Percentiles rank a stretch among this genome's conserved stretches.
phyloP scores from a whole-genome alignment of 2,888 invertebrate species.

The Prenolepis imparis region DNA sequence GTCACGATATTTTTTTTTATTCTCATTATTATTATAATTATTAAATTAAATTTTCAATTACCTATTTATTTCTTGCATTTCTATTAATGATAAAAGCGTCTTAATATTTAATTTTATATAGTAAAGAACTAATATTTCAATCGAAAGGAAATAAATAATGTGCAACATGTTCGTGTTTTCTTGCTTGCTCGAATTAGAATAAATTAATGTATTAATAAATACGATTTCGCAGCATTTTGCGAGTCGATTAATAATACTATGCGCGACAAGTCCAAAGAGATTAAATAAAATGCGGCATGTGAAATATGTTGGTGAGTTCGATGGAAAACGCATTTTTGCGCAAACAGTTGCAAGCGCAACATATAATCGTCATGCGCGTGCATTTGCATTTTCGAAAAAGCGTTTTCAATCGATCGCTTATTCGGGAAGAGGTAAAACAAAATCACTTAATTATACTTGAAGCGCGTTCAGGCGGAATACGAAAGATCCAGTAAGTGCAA shows the following conservation, averaged over 20 bases:
- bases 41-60: neutral
- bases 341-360: neutral
- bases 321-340: conserved; percentile 38
- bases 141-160: neutral
- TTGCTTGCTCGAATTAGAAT: neutral
- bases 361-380: conserved; percentile 15
- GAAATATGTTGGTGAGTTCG: conserved; percentile 43
- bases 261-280: conserved; percentile 31
- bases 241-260: neutral
- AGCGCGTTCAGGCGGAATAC: conserved; percentile 64
- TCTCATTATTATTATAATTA: neutral
- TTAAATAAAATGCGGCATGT: conserved; percentile 52
- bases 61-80: neutral
- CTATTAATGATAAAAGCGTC: too few relatives aligned
- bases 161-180: neutral
- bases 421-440: conserved; percentile 16
- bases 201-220: neutral
- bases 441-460: conserved; percentile 66
- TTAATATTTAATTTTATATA: neutral
- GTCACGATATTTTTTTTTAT: neutral
- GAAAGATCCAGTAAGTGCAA: conserved; percentile 50
- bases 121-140: conserved; percentile 3
- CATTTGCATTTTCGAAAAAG: conserved; percentile 38
- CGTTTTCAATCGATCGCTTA: conserved; percentile 62
- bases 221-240: neutral